Base-by-base conservation (phyloP, 2,888 invertebrate species). In the Baronia brevicornis region DNA sequence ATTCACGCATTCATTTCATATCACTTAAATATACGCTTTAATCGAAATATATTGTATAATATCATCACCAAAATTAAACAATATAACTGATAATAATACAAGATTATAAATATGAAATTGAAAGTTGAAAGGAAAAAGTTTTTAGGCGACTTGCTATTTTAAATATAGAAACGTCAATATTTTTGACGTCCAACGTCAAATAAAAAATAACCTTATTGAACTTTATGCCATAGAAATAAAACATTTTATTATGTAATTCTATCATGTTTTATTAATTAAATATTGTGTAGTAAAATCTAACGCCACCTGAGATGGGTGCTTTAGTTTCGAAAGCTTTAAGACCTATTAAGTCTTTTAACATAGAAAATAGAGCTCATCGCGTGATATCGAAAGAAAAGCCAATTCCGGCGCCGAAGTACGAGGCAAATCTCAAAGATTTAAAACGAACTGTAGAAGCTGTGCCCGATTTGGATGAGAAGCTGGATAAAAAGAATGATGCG, bases 361-460 rank as follows among this genome's bases (percentile, higher is more conserved):
- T 91, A 2, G 94, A 93, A 61, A 90, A 87, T 65, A 88, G 94
- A 41, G 93, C 92, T 12, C 89, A 90, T 51, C 89, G 89, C 51
- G 69, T 90, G 9, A 87, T 95, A 44, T 86, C 89, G 0, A 85
- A 84, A 58, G 88, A 89, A 23, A 91, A 91, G 59, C 82, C 80
- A 6, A 86, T 82, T 3, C 86, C 89, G 13, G 93, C 95, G n/a
- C 94, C 94, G 0, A 86, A 73, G 54, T 88, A 88, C 63, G 84
- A 88, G 11, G 71, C 86, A 1, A 88, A 89, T 43, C 44, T 87
- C 21, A 80, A 86, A 48, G 89, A 90, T 62, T 79, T 90, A 51
- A 86, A 91, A 51, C 80, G 88, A 38, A 74, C 91, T 0, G 64
- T 88, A 15, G 84, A 89, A 71, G 70, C 86, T 24, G 82, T 90